Conservation (phyloP, 2,113 vertebrate species). For the cat (Felis catus) region DNA sequence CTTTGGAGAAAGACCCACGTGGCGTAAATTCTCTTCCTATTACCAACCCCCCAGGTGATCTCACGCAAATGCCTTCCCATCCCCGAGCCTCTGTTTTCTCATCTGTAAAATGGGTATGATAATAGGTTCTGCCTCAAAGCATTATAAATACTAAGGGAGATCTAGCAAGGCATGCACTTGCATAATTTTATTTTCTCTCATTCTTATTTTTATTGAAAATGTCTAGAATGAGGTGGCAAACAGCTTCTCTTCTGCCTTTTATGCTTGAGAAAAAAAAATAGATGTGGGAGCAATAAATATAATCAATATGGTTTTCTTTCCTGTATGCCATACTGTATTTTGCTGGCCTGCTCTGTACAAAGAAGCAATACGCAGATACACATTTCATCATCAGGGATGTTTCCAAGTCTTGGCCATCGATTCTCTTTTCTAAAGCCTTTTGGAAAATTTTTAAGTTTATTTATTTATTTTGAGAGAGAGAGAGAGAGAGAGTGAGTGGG, state of each 20-base stretch:
- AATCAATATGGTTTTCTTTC: not conserved
- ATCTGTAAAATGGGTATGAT: not conserved
- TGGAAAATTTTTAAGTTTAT: not conserved
- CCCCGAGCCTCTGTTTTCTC: not conserved
- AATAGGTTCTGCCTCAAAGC: not conserved
- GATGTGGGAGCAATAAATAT: not conserved
- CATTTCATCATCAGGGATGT: not conserved
- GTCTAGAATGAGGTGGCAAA: not conserved
- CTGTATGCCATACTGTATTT: not conserved
- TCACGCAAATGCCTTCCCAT: not conserved
- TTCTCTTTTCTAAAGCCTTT: not conserved
- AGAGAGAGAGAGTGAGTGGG: too few species aligned
- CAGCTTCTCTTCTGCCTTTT: not conserved
- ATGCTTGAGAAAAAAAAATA: not conserved
- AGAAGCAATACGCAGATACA: not conserved
- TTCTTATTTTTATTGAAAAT: not conserved
- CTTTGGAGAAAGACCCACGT: not conserved
- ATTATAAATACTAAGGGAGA: not conserved
- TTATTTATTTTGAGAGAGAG: too few species aligned
- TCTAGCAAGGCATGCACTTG: not conserved
- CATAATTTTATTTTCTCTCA: not conserved
- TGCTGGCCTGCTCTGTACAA: not conserved
- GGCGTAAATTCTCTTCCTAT: not conserved
- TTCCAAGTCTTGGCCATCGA: not conserved
- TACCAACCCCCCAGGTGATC: not conserved